Conservation (phyloP, 1,140 invertebrate species). For the Archivesica marissinica region DNA sequence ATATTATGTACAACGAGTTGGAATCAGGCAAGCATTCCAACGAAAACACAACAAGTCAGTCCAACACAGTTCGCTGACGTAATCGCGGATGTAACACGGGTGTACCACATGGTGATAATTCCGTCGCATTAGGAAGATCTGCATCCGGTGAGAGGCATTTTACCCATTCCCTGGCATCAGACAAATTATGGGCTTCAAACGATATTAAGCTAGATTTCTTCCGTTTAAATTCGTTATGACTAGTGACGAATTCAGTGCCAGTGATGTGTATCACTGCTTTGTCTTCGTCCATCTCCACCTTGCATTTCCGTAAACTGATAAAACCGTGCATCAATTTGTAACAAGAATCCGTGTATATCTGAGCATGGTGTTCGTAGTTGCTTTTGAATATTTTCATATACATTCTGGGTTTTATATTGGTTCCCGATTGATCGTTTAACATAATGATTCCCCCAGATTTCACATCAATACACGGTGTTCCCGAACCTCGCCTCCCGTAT, state of each 20-base stretch:
- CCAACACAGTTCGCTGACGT: no score
- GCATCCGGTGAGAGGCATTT: neutral
- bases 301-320: constrained; percentile 17
- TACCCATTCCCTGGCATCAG: neutral
- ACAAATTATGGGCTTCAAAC: neutral
- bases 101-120: neutral
- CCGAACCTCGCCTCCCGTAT: no score
- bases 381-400: constrained; percentile 31
- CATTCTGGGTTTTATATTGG: neutral
- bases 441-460: constrained; percentile 6
- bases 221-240: neutral
- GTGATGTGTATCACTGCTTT: no score
- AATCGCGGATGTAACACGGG: no score
- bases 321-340: neutral
- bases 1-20: no score
- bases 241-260: no score
- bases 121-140: neutral
- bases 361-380: constrained; percentile 24
- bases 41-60: no score
- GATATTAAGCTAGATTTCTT: neutral
- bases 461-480: no score
- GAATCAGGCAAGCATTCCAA: no score
- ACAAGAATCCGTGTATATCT: constrained; percentile 12
- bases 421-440: neutral
- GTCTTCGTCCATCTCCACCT: no score